phyloP scores from a whole-genome alignment of 2,797 vertebrate species.

The Caiman crocodilus region DNA sequence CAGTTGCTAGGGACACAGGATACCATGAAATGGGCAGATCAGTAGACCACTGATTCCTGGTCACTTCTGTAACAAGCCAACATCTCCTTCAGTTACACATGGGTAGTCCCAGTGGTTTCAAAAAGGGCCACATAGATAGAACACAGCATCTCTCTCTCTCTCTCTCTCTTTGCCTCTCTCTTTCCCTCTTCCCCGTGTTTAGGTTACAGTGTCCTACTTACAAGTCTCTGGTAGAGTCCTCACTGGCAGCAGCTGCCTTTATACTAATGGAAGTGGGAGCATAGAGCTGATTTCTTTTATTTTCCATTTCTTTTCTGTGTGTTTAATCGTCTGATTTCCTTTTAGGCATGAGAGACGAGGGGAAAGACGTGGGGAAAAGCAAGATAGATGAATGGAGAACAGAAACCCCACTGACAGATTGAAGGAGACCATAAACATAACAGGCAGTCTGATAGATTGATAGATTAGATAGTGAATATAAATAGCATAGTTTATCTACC shows the following conservation, averaged over 20 bases:
- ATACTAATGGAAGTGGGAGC: background rate
- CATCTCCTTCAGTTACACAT: background rate
- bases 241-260: background rate
- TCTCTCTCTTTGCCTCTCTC: too few relatives aligned
- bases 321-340: constrained; percentile 38
- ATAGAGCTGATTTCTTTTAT: background rate
- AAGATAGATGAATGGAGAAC: constrained; percentile 69
- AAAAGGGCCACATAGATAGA: background rate
- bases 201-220: background rate
- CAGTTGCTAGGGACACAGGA: background rate
- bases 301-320: background rate
- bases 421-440: constrained; percentile 58
- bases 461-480: constrained; percentile 74
- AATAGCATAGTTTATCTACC: constrained; percentile 77
- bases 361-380: constrained; percentile 13
- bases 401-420: constrained; percentile 67
- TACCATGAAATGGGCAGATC: background rate
- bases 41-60: background rate
- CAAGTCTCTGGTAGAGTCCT: background rate
- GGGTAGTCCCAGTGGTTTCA: background rate
- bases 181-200: background rate
- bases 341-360: constrained; percentile 11
- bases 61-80: background rate
- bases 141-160: too few relatives aligned
- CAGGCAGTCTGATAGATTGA: constrained; percentile 67